phyloP scores from a whole-genome alignment of 2,797 vertebrate species.

The Loriculus beryllinus region DNA sequence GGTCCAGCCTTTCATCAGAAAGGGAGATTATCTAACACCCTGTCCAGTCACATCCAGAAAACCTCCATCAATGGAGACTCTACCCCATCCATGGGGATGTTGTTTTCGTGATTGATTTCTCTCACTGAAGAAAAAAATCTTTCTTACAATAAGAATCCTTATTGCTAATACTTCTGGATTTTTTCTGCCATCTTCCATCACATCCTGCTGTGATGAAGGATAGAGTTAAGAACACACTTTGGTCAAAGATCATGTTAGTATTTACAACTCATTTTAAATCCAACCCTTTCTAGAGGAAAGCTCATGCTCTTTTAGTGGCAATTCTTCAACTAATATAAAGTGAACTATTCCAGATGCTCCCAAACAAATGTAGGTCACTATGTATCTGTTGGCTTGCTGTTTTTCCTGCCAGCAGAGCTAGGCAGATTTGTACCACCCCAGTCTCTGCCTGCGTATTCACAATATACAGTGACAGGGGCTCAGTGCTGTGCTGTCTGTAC shows the following conservation, averaged over 20 bases:
- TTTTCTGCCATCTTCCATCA: background rate
- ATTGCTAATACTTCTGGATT: background rate
- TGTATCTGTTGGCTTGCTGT: background rate
- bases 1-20: background rate
- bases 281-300: background rate
- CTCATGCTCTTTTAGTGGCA: background rate
- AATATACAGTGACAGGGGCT: background rate
- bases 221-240: background rate
- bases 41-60: background rate
- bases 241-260: background rate
- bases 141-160: background rate
- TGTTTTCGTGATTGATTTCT: background rate
- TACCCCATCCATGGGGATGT: background rate
- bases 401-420: background rate
- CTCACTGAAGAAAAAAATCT: background rate
- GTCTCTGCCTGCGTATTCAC: background rate
- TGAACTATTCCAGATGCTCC: background rate
- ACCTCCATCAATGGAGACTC: background rate
- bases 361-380: background rate
- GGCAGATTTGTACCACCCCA: background rate
- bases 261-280: background rate
- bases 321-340: background rate
- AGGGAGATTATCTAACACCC: background rate
- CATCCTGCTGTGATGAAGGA: background rate
- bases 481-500: background rate